Evolutionary conservation across 2,113 vertebrate species (phyloP).

Genomic region (Azemiops feae): DNA sequence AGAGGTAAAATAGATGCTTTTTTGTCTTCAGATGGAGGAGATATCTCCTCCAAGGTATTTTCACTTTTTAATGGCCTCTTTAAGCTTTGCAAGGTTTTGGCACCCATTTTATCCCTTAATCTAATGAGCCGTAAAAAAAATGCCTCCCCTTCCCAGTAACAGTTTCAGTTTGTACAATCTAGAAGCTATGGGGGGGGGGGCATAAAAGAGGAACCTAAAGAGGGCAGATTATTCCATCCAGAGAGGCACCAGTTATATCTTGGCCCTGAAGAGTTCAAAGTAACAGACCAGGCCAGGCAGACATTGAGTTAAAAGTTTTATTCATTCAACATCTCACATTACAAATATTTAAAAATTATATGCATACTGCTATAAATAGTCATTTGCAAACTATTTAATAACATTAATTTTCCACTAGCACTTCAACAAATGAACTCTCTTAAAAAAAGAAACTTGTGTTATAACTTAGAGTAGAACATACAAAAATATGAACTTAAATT

Average conservation of each 20-base stretch:
- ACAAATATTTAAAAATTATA: constrained; percentile 99
- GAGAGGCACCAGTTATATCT: neutral
- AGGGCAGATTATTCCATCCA: neutral
- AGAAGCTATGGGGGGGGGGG: neutral
- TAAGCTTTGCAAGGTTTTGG: neutral
- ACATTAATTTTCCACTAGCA: constrained; percentile 99
- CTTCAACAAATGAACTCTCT: constrained; percentile 99
- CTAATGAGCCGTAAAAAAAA: neutral
- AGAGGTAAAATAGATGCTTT: neutral
- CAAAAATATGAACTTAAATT: constrained; percentile 98
- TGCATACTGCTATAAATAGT: constrained; percentile 99
- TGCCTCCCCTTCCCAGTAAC: neutral
- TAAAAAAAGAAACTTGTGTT: constrained; percentile 98
- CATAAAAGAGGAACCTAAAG: neutral
- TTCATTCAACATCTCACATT: constrained; percentile 99
- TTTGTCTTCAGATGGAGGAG: neutral
- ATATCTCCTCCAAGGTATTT: neutral
- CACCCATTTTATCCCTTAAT: neutral
- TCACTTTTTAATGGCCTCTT: neutral
- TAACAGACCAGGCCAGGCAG: constrained; percentile 53
- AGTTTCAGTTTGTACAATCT: neutral
- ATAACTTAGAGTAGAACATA: constrained; percentile 99
- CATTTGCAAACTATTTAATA: constrained; percentile 99
- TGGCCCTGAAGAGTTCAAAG: constrained; percentile 31
- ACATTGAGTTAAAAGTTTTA: constrained; percentile 96